Conservation (phyloP, 2,797 vertebrate genomes). For the Cirrhinus mrigala region DNA sequence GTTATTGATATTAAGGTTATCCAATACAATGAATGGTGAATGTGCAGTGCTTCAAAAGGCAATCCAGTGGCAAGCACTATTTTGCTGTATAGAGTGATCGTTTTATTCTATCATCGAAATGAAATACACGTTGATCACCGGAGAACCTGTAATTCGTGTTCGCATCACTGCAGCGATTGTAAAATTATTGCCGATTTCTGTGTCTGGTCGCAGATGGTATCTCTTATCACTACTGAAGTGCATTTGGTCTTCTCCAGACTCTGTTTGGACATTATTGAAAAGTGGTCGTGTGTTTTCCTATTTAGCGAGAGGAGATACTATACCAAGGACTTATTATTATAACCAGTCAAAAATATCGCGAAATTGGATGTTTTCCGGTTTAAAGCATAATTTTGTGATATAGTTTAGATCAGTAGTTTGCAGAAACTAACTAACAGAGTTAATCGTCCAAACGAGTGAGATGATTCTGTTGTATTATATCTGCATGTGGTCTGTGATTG, state of each 20-base stretch:
- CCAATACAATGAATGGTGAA: neutral
- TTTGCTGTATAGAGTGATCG: slow-evolving; percentile 5
- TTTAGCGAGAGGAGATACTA: slow-evolving; percentile 74
- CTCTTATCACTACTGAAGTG: slow-evolving; percentile 67
- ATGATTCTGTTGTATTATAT: slow-evolving; percentile 87
- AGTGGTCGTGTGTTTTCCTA: slow-evolving; percentile 72
- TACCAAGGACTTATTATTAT: slow-evolving; percentile 75
- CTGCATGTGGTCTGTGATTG: slow-evolving; percentile 87
- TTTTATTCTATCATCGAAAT: slow-evolving; percentile 4
- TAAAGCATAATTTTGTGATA: slow-evolving; percentile 83
- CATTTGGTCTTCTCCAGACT: slow-evolving; percentile 71
- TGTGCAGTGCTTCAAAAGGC: slow-evolving; percentile 1
- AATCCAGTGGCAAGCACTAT: neutral
- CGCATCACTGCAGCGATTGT: slow-evolving; percentile 24
- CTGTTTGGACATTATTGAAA: slow-evolving; percentile 76
- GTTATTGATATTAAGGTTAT: slow-evolving; percentile 34
- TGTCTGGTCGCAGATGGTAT: slow-evolving; percentile 50
- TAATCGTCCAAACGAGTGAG: slow-evolving; percentile 74
- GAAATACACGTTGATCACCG: neutral
- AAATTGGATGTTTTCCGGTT: slow-evolving; percentile 80
- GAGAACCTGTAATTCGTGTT: slow-evolving; percentile 19
- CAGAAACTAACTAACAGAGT: slow-evolving; percentile 80
- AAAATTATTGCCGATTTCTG: slow-evolving; percentile 42
- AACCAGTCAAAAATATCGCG: slow-evolving; percentile 78
- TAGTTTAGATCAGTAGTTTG: slow-evolving; percentile 86